Base-by-base conservation (phyloP, 2,888 invertebrate genomes). In the Diarsia mendica region DNA sequence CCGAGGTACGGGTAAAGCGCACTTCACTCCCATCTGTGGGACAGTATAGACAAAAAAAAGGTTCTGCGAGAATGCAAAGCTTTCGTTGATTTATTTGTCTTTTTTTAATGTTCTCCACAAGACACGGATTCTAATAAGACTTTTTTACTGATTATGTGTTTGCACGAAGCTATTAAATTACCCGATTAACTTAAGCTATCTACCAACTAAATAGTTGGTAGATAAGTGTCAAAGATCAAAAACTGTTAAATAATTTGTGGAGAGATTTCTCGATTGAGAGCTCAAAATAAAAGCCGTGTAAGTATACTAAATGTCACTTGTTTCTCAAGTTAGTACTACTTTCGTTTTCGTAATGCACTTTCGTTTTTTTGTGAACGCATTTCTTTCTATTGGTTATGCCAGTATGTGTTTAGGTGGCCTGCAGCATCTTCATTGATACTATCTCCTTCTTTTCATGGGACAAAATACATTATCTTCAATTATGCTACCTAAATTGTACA, bases 301-400 rank as follows among this genome's bases (percentile, higher is more conserved):
- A 58, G 58, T 58, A 11, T 11, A 20, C n/a, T 79, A 65, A 79
- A 82, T 65, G 64, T 76, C 79, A 65, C 82, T 79, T 68, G 77
- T 76, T 53, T 68, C 51, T 28, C 48, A 49, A 76, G 48, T 18
- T 15, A 15, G 48, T 15, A 18, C 39, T 53, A 76, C 79, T 79
- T 79, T 79, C 79, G 10, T 76, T 81, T 68, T 76, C 39, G 46
- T 39, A 48, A 0, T 23, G 68, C 48, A 79, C 79, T 79, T 79
- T 82, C 64, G 33, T 79, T 76, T 82, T 80, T 81, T 53, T 68
- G 63, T 53, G 64, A 53, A 53, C 44, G 68, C 11, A 82, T 76
- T 76, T 58, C n/a, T 60, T 53, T 73, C 23, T 58, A 65, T 65
- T 72, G 20, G 8, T 80, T 1, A 53, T n/a, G n/a, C 28, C 28